phyloP scores from a whole-genome alignment of 2,113 vertebrate genomes.

The Rana temporaria region DNA sequence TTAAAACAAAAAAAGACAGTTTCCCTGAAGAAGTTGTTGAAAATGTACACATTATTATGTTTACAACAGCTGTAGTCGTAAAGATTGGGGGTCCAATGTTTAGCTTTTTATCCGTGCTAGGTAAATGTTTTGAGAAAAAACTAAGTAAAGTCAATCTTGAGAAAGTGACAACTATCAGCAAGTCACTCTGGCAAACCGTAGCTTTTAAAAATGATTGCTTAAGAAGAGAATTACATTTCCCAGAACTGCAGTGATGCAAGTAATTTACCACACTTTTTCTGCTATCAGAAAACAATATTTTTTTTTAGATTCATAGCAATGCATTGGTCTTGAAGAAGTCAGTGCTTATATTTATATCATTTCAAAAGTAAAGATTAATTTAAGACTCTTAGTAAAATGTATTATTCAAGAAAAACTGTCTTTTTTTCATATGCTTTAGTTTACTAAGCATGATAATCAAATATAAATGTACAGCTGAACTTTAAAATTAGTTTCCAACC shows the following conservation, averaged over 20 bases:
- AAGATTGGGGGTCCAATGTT: too few species aligned
- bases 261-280: conserved; percentile 33
- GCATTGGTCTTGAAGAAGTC: conserved; percentile 16
- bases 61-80: too few species aligned
- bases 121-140: conserved; percentile 12
- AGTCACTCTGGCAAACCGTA: conserved; percentile 32
- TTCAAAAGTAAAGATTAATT: background rate
- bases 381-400: background rate
- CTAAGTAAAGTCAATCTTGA: conserved; percentile 20
- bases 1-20: too few species aligned
- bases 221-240: conserved; percentile 33
- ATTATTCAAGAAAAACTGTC: conserved; percentile 26
- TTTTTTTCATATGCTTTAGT: background rate
- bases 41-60: too few species aligned
- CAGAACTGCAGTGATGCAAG: conserved; percentile 23
- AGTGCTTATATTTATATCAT: conserved; percentile 22
- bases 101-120: background rate
- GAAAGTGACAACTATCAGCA: conserved; percentile 14
- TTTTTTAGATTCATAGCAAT: conserved; percentile 16
- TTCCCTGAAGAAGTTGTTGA: too few species aligned
- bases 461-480: conserved; percentile 1
- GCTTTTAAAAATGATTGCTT: conserved; percentile 37
- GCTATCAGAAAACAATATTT: conserved; percentile 34
- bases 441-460: conserved; percentile 3
- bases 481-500: background rate